Percentiles rank a stretch among this genome's conserved stretches.
Evolutionary conservation across 2,797 vertebrate species (phyloP).

Genomic region (Tenualosa thibaudeaui): DNA sequence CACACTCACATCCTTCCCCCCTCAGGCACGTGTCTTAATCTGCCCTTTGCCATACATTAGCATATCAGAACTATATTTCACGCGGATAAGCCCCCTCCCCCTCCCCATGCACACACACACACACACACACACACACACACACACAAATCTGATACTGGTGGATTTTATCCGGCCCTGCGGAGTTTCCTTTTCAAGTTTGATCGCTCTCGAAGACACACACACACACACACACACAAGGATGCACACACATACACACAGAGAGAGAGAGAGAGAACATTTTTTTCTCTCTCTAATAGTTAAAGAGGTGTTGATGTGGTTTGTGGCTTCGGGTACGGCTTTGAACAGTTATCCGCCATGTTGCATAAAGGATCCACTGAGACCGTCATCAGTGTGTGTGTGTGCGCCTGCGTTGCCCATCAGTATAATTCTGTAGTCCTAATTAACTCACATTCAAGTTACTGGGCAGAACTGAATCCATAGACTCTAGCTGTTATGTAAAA

Average conservation of each 20-base stretch:
- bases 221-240: neutral
- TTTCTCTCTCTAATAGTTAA: neutral
- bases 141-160: conserved; percentile 43
- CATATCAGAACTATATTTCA: conserved; percentile 56
- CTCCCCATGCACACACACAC: too few species aligned
- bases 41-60: conserved; percentile 52
- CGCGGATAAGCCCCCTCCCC: conserved; percentile 24
- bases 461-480: neutral
- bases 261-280: neutral
- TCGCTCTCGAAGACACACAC: conserved; percentile 11
- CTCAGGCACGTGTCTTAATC: conserved; percentile 48
- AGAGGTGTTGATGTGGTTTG: neutral
- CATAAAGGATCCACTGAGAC: neutral
- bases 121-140: conserved; percentile 28
- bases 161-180: conserved; percentile 44
- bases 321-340: neutral
- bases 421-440: neutral
- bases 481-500: neutral
- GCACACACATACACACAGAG: neutral
- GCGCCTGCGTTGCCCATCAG: neutral
- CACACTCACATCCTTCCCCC: conserved; percentile 44
- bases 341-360: neutral
- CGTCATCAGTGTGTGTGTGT: neutral
- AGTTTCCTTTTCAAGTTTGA: conserved; percentile 48
- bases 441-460: neutral